Base-by-base conservation (phyloP, 2,113 vertebrate genomes). In the Cervus canadensis region DNA sequence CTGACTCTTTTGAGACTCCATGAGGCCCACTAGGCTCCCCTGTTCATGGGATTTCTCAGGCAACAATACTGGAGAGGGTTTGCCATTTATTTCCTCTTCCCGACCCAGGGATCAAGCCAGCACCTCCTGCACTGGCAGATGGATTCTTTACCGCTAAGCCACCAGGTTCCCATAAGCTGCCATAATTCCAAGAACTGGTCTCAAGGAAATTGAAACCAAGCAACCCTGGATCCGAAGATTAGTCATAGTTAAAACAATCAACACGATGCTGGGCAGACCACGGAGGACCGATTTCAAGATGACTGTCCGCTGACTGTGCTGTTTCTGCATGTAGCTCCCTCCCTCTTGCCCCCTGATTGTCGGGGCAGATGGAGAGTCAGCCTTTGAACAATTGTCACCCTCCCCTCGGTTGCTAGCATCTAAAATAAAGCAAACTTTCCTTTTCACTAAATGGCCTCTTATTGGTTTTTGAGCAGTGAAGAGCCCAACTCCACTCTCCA, bases 371-470 rank as follows among this genome's bases (percentile, higher is more conserved):
- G 45, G 28, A 50, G 28, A 33, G 48, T 81, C 5, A 33, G 28
- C 16, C 45, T 52, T 33, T 81, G 48, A 30, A 52, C 48, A 81
- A 1, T 5, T 11, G 78, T 21, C 30, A 12, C 48, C 48, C 48
- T 81, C 45, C 28, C 28, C 5, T 16, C 0, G 0, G 28, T 81
- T 33, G 30, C 48, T 2, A 19, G 78, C 2, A 6, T 19, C 78
- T 33, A 13, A 81, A 52, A 81, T 50, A 81, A 81, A 52, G 10
- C 48, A 81, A 81, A 52, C 28, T 81, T 81, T 33, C 48, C 45
- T 33, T 81, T 52, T 30, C 78, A 81, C 9, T 30, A 81, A 81
- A 11, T 33, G 48, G 78, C 45, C 78, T 79, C 28, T 79, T 79
- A 50, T 2, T 30, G 78, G 78, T 16, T 81, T 52, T 52, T 33